phyloP scores from a whole-genome alignment of 1,140 invertebrate species.

The Drosophila rhopaloa region DNA sequence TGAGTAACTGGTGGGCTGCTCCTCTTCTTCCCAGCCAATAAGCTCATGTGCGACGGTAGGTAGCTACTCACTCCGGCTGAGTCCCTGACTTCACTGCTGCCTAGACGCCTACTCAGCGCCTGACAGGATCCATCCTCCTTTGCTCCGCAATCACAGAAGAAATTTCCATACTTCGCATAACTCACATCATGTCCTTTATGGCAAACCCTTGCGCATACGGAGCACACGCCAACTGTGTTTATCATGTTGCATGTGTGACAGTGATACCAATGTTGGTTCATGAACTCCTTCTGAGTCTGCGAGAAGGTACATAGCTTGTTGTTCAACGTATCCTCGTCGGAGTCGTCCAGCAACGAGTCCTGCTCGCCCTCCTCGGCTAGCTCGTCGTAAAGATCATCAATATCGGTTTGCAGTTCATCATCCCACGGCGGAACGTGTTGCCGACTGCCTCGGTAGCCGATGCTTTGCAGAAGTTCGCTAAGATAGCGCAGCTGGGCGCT shows the following conservation, averaged over 20 bases:
- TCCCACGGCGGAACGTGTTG: constrained; percentile 92
- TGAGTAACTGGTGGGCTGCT: constrained; percentile 6
- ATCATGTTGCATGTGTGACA: constrained; percentile 99
- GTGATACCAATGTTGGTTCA: constrained; percentile 99
- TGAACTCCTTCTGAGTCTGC: constrained; percentile 98
- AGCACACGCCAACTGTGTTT: constrained; percentile 98
- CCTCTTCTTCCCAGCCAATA: constrained; percentile 50
- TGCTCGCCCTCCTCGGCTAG: constrained; percentile 91
- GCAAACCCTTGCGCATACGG: constrained; percentile 98
- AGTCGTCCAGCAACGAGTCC: constrained; percentile 96
- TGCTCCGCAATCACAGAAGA: constrained; percentile 99
- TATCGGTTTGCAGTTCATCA: constrained; percentile 89
- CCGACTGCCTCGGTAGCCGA: constrained; percentile 85
- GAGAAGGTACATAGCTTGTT: constrained; percentile 99
- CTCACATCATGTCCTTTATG: constrained; percentile 98
- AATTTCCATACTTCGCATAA: constrained; percentile 99
- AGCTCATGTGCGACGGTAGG: constrained; percentile 58
- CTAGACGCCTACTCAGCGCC: constrained; percentile 68
- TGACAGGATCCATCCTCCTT: constrained; percentile 93
- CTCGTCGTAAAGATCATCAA: constrained; percentile 88
- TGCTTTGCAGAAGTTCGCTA: constrained; percentile 85
- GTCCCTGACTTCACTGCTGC: constrained; percentile 36
- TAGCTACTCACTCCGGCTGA: constrained; percentile 27
- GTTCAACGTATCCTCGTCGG: constrained; percentile 96
- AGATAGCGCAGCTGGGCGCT: constrained; percentile 85